Base-by-base conservation (phyloP, 2,797 vertebrate species). In the Orientallactaga sibirica region DNA sequence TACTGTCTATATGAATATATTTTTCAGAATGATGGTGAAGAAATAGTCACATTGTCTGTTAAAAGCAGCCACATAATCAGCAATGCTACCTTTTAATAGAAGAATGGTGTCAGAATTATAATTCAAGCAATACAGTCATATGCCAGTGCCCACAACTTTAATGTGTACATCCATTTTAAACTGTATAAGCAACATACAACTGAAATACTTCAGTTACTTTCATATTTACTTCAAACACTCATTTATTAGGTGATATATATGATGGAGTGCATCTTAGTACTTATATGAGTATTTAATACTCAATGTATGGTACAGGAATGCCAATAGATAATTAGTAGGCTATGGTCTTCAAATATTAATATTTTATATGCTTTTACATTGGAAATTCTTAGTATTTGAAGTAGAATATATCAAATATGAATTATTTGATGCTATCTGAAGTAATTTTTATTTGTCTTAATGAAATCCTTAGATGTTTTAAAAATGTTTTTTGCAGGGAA, bases 81-180 rank as follows among this genome's bases (percentile, higher is more conserved):
- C 90, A 95, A 48, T 96, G 76, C 81, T 97, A 70, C 93, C 94
- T 98, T 97, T 96, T 97, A 97, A 96, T 97, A 96, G 94, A 92
- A 95, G 93, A 94, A 92, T 96, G 81, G 94, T 97, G 95, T 96
- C 95, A 97, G 94, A 93, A 97, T 97, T 95, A 85, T 97, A 98
- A 98, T 97, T 97, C 97, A 97, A 95, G 84, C 73, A 96, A 79
- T 96, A 76, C 58, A 94, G 88, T 97, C 92, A 93, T 96, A 94
- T 97, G 92, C 92, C 68, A 74, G 37, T 93, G 93, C 92, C 94
- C 73, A 88, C 73, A 85, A 92, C 90, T 96, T 97, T 90, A 33
- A 73, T 71, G 66, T 95, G 43, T 88, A 4, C 70, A 85, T 97
- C 96, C 92, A 96, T 96, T 95, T 97, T 48, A 92, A 95, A 55